Percentiles rank a stretch among this genome's conserved stretches.
phyloP scores from a whole-genome alignment of 2,797 vertebrate genomes.

The Microcaecilia unicolor region DNA sequence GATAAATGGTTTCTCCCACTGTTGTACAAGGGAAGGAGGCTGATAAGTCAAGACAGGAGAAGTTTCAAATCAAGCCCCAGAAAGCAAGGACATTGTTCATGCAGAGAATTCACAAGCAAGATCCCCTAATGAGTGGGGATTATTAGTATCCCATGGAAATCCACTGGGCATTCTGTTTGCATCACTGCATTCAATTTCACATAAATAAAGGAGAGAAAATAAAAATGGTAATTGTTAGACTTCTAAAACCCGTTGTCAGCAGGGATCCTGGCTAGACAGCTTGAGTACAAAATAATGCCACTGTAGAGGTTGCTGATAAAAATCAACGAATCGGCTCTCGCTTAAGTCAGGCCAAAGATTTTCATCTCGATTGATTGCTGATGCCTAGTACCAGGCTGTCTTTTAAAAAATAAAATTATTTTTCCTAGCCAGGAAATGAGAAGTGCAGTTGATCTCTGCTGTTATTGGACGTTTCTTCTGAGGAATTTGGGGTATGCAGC shows the following conservation, averaged over 20 bases:
- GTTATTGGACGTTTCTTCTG: constrained; percentile 1
- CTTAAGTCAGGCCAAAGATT: constrained; percentile 20
- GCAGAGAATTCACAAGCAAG: constrained; percentile 16
- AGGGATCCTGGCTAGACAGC: constrained; percentile 18
- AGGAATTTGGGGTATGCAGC: background rate
- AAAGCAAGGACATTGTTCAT: constrained; percentile 16
- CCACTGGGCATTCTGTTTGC: constrained; percentile 22
- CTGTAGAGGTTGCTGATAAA: constrained; percentile 19
- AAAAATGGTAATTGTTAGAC: constrained; percentile 1
- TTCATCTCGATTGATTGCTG: constrained; percentile 33
- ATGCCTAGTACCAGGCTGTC: no score
- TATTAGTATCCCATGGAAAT: constrained; percentile 29
- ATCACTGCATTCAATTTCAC: constrained; percentile 27
- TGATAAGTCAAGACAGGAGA: constrained; percentile 10
- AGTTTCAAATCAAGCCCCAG: constrained; percentile 16
- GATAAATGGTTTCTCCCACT: constrained; percentile 1
- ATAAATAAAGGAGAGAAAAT: constrained; percentile 30
- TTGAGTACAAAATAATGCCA: constrained; percentile 29
- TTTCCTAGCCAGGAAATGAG: constrained; percentile 8
- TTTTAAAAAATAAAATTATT: no score
- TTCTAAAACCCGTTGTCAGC: constrained; percentile 17
- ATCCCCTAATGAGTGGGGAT: constrained; percentile 28
- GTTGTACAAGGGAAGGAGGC: background rate
- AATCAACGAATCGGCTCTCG: constrained; percentile 27
- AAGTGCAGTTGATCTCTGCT: constrained; percentile 7